These are phyloP conservation scores for Lysandra bellargus DNA, from an alignment of 2,888 invertebrate genomes.

Conservation along the genomic window DNA sequence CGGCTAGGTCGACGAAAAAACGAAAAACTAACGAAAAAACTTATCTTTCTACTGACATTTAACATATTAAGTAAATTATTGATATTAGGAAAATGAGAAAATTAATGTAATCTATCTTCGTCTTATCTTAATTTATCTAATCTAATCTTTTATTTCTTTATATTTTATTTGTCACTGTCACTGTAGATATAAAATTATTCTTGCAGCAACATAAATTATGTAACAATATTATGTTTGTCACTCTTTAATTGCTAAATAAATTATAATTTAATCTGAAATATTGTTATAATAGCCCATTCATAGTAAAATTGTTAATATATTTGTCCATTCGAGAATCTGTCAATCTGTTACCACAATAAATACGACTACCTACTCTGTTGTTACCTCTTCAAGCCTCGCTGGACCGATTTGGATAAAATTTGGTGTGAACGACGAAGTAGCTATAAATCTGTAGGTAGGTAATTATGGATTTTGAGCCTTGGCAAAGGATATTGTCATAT, in stretches of 20 bases:
- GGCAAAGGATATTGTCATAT: no score
- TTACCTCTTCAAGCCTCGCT: no score
- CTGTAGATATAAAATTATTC: background rate
- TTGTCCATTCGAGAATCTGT: no score
- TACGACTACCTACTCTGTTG: no score
- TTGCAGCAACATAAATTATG: background rate
- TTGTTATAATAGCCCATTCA: background rate
- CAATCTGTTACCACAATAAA: no score
- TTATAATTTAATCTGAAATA: background rate
- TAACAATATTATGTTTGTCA: background rate
- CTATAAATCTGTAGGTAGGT: no score
- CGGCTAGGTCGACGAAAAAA: background rate
- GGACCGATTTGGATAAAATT: no score
- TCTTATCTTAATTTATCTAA: background rate
- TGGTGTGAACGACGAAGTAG: no score
- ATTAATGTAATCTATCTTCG: background rate
- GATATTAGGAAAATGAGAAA: background rate
- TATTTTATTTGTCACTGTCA: background rate
- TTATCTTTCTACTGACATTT: background rate
- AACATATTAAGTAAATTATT: background rate
- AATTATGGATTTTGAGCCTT: no score
- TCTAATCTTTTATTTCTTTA: conserved; percentile 2
- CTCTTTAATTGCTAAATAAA: background rate
- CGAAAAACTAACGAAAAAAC: no score
- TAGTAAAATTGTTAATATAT: no score